Conservation (phyloP, 2,888 invertebrate species). For the Papilio elwesi region DNA sequence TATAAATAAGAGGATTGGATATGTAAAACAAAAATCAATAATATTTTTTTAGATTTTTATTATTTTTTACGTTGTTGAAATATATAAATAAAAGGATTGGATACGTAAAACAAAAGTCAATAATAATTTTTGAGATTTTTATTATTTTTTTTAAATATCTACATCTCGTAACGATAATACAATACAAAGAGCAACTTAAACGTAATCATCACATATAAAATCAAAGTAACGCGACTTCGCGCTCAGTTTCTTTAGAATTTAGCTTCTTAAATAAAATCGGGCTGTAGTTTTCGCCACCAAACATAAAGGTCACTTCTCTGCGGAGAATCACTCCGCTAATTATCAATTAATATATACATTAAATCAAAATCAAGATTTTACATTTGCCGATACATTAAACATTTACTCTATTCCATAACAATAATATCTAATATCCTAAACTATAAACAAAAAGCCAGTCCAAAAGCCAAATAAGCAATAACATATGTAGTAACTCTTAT, state of each 20-base stretch:
- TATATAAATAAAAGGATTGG: too few relatives aligned
- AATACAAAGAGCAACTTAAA: slow-evolving; percentile 71
- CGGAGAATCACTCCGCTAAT: slow-evolving; percentile 45
- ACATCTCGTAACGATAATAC: slow-evolving; percentile 69
- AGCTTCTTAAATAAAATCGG: slow-evolving; percentile 52
- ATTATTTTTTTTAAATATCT: slow-evolving; percentile 74
- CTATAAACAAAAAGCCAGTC: slow-evolving; percentile 77
- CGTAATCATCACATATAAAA: slow-evolving; percentile 75
- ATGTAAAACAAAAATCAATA: too few relatives aligned
- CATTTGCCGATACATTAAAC: slow-evolving; percentile 39
- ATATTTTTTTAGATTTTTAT: too few relatives aligned
- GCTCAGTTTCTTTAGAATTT: slow-evolving; percentile 64
- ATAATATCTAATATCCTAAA: slow-evolving; percentile 64
- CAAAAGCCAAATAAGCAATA: slow-evolving; percentile 72
- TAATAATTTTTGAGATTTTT: slow-evolving; percentile 68
- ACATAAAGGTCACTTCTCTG: slow-evolving; percentile 53
- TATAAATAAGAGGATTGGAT: too few relatives aligned
- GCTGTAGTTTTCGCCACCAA: slow-evolving; percentile 40
- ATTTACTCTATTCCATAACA: slow-evolving; percentile 56
- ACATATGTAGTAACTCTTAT: slow-evolving; percentile 71
- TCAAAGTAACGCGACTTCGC: slow-evolving; percentile 62
- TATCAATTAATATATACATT: slow-evolving; percentile 45
- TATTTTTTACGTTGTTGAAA: too few relatives aligned
- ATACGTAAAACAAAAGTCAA: slow-evolving; percentile 37
- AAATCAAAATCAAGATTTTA: slow-evolving; percentile 43